Evolutionary conservation across 1,140 invertebrate species (phyloP), one percentile per base, ranked within the genome.

Genomic region (Nasonia vitripennis): DNA sequence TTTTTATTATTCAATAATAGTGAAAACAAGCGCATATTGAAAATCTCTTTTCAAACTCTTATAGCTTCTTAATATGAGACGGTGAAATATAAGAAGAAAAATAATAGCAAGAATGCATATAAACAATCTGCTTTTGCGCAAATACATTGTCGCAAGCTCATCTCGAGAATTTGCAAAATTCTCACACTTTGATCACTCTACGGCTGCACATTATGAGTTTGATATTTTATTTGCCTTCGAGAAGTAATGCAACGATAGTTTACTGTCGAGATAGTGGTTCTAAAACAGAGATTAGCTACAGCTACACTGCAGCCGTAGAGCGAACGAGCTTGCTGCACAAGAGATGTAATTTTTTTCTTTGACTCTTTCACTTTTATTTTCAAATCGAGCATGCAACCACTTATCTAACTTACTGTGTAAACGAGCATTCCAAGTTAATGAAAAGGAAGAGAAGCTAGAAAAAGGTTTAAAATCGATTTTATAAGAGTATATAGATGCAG

Each of bases 361-460:
- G 27, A 5, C 27, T 71, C 41, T 71, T 41, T 23, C 34, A n/a
- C 27, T 85, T 71, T 55, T 48, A 55, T 68, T 82, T 78, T 74
- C 34, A 81, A 71, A 81, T 79, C 81, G 48, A 85, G 62, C 84
- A 87, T 81, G 83, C 82, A 86, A 85, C 67, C 77, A 88, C 81
- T 85, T 85, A 86, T 85, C 67, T 45, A 85, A 87, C 75, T 85
- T 87, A 86, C 51, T 86, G 55, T 87, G 77, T 87, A 87, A 88
- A 87, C 79, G 85, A 87, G 89, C 89, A 89, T 89, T 90, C 87
- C 88, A 89, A 87, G 77, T 82, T 87, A 87, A 86, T 34, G 82
- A 86, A 77, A 83, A 84, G 51, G 34, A 86, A 75, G 83, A 74
- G 34, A 88, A 81, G 75, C 81, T 27, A 79, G 23, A 51, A 51